Evolutionary conservation across 2,113 vertebrate species (phyloP), one percentile per base, ranked within the genome.

Genomic region (Fukomys damarensis): DNA sequence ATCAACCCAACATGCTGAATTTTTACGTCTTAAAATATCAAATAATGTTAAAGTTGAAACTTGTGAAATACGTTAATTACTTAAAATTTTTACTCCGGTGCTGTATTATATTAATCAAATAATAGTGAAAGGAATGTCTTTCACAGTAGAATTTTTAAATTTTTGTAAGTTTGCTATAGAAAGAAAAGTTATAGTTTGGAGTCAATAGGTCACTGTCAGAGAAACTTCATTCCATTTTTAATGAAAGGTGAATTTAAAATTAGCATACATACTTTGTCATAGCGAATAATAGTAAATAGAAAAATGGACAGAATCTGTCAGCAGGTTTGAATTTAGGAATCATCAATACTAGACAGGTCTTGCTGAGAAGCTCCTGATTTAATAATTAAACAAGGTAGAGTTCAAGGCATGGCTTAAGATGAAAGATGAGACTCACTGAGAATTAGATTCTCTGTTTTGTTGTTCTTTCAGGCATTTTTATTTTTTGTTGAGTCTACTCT

Each of bases 301-400:
- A 98, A 98, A 98, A 97, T 98, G 99, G 98, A 98, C 98, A 98
- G 98, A 98, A 98, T 99, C 99, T 99, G 99, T 99, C 99, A 99
- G 98, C 99, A 98, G 97, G 97, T 98, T 96, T 98, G 98, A 98
- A 99, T 99, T 99, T 99, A 98, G 98, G 98, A 99, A 98, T 98
- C 98, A 98, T 99, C 99, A 99, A 98, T 98, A 98, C 97, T 87
- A 98, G 98, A 98, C 98, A 97, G 98, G 98, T 98, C 98, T 98
- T 98, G 98, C 98, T 89, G 98, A 98, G 98, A 97, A 96, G 98
- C 98, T 98, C 98, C 98, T 98, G 98, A 98, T 99, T 99, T 98
- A 99, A 99, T 99, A 99, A 99, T 99, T 99, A 99, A 99, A 99
- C 98, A 98, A 98, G 98, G 98, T 98, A 98, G 97, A 98, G 99